Base-by-base conservation (phyloP, 2,888 invertebrate genomes). In the Apotomis capreana region DNA sequence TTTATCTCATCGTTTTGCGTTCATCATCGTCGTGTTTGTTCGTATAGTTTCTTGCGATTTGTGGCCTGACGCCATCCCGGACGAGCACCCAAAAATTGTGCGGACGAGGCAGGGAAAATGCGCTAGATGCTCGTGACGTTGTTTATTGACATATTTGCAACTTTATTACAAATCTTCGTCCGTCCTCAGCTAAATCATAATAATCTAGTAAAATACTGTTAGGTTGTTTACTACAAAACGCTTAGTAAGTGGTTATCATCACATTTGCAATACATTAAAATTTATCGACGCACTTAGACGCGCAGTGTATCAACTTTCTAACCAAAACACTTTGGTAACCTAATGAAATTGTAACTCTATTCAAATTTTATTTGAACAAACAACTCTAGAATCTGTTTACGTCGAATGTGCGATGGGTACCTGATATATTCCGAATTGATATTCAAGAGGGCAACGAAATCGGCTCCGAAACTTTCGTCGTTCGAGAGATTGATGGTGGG, bases 361-460 rank as follows among this genome's bases (percentile, higher is more conserved):
- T 70, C 59, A 64, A 64, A 70, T 70, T 59, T 46, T 8, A 54
- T n/a, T 64, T 36, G 70, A 64, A 54, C 70, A 70, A 70, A 70
- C 64, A 59, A 54, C 46, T 64, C 52, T 4, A 58, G 58, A 59
- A 64, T 70, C 64, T 70, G 70, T 64, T 70, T 70, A 70, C 64
- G 40, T 57, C 6, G 51, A 5, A 58, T 8, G 46, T 69, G 54
- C 61, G 15, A 26, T 49, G 26, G 8, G 46, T 64, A 70, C 55
- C 57, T 67, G 59, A 65, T 61, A 64, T 65, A 65, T 70, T 55
- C 70, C 1, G 70, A 60, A 67, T 71, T 71, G 71, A 67, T 71
- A 71, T 71, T 71, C 71, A 71, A 62, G 36, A 55, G 46, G 40
- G 46, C 12, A 6, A 10, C 26, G n/a, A 15, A 55, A 49, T 13